Evolutionary conservation across 2,888 invertebrate species (phyloP).

Genomic region (Lamellibrachia columna): DNA sequence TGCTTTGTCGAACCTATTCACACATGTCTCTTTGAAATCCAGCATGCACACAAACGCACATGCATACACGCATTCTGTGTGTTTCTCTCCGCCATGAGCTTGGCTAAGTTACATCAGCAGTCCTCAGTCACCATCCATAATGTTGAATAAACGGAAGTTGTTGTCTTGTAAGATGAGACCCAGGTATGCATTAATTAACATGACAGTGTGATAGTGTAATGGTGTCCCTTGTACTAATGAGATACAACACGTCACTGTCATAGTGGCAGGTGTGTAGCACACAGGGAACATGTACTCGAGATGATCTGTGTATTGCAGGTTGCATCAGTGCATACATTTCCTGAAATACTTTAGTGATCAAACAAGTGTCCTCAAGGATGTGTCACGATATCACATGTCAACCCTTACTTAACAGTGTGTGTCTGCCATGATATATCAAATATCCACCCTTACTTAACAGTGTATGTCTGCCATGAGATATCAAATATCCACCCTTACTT

Average conservation of each 20-base stretch:
- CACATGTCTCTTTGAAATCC: no score
- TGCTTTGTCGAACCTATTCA: no score
- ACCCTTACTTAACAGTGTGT: neutral
- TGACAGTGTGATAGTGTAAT: neutral
- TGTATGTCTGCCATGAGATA: neutral
- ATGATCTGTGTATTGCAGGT: neutral
- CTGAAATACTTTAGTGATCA: neutral
- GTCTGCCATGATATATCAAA: neutral
- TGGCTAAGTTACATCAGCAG: neutral
- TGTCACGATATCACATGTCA: neutral
- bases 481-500: neutral
- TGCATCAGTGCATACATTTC: neutral
- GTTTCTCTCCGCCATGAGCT: neutral
- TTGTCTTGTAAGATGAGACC: neutral
- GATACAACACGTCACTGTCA: neutral
- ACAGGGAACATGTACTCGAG: neutral
- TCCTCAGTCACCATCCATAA: neutral
- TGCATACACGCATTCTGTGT: neutral
- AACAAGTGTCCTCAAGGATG: neutral
- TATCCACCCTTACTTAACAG: neutral
- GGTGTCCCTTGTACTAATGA: neutral
- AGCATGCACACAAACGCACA: neutral
- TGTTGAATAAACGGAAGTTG: neutral
- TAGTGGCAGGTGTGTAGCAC: neutral
- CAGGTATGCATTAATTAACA: neutral